Conservation (phyloP, 2,888 invertebrate species). For the Caenorhabditis japonica region DNA sequence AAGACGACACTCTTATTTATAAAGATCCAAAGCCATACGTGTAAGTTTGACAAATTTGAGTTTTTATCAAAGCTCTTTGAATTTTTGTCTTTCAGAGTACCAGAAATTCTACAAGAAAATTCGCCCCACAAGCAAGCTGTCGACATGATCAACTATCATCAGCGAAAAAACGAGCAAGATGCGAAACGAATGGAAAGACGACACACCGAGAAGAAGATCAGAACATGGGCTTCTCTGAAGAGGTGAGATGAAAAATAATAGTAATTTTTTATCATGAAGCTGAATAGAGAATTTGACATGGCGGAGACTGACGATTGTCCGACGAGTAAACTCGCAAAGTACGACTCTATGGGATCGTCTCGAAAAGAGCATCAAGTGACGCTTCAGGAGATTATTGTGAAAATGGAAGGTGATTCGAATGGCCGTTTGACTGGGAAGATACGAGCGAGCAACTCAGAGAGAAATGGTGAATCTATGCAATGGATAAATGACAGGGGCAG, state of each 20-base stretch:
- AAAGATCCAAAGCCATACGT: slow-evolving; percentile 36
- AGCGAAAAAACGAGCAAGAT: slow-evolving; percentile 34
- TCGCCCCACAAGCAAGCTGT: slow-evolving; percentile 37
- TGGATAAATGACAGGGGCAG: slow-evolving; percentile 15
- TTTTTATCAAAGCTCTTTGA: background rate
- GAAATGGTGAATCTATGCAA: slow-evolving; percentile 18
- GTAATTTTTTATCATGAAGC: too few relatives aligned
- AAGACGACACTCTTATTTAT: slow-evolving; percentile 42
- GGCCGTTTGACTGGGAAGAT: slow-evolving; percentile 18
- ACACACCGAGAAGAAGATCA: slow-evolving; percentile 23
- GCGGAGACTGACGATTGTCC: slow-evolving; percentile 20
- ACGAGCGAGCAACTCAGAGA: background rate
- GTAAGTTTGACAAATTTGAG: slow-evolving; percentile 2
- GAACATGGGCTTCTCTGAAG: slow-evolving; percentile 47
- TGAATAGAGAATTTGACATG: slow-evolving; percentile 49
- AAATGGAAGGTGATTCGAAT: slow-evolving; percentile 21
- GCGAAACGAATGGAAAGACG: slow-evolving; percentile 29
- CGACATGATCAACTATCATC: slow-evolving; percentile 16
- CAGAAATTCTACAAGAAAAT: slow-evolving; percentile 29
- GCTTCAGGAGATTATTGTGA: slow-evolving; percentile 9
- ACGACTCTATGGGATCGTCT: too few relatives aligned
- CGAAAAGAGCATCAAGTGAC: slow-evolving; percentile 3
- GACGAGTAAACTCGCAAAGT: background rate
- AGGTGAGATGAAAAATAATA: slow-evolving; percentile 8
- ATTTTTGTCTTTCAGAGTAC: slow-evolving; percentile 20